Conservation (phyloP, 2,888 invertebrate species). For the Metopia argyrocephala region DNA sequence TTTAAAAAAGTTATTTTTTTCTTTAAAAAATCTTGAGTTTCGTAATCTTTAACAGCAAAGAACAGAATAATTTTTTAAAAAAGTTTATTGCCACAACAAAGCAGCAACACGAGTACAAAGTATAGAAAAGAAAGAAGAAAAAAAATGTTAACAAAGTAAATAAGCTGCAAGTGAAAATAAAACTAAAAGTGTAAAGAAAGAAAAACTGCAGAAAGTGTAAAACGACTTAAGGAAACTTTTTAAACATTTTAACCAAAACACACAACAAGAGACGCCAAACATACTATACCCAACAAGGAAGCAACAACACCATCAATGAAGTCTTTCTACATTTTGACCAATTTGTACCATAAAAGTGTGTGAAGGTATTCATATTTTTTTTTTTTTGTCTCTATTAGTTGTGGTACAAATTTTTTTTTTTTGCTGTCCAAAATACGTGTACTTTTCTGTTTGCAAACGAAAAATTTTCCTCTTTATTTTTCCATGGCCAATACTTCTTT, state of each 20-base stretch:
- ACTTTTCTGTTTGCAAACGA: background rate
- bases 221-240: background rate
- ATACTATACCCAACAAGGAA: too few relatives aligned
- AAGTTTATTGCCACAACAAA: conserved; percentile 41
- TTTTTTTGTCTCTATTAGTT: background rate
- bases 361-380: background rate
- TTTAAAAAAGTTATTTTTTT: background rate
- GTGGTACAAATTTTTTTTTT: background rate
- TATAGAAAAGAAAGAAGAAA: background rate
- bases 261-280: too few relatives aligned
- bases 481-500: conserved; percentile 3
- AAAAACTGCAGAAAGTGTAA: too few relatives aligned
- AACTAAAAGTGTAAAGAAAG: too few relatives aligned
- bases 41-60: background rate
- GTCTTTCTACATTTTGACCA: background rate
- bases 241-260: too few relatives aligned
- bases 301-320: background rate
- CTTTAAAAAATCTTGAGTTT: conserved; percentile 34
- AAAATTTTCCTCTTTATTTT: background rate
- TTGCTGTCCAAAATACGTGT: background rate
- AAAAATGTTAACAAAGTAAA: conserved; percentile 24
- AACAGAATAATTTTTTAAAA: background rate
- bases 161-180: background rate
- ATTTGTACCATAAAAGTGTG: background rate
- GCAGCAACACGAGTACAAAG: conserved; percentile 6